Evolutionary conservation across 1,140 invertebrate genomes (phyloP).

Genomic region (Acromyrmex heyeri): DNA sequence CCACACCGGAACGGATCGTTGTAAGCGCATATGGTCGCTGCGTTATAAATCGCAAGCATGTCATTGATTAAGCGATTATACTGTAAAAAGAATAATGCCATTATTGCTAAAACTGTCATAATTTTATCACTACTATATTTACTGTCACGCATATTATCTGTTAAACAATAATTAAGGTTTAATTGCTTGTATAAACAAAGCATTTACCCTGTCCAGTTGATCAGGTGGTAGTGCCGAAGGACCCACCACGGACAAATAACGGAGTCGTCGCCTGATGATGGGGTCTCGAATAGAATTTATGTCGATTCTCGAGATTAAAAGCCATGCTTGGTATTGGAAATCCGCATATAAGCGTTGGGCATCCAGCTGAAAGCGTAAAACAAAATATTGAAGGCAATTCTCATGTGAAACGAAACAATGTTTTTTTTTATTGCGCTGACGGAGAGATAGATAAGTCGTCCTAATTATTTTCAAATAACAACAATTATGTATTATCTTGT

Average conservation of each 20-base stretch:
- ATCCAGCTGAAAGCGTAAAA: constrained; percentile 87
- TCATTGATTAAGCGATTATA: constrained; percentile 95
- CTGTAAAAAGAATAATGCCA: constrained; percentile 86
- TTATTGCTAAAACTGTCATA: background rate
- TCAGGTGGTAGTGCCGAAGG: constrained; percentile 94
- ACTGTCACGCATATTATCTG: background rate
- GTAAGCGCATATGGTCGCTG: constrained; percentile 94
- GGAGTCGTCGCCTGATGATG: constrained; percentile 91
- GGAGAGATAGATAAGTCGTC: background rate
- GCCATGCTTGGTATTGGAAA: constrained; percentile 92
- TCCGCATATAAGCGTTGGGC: constrained; percentile 93
- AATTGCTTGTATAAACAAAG: background rate
- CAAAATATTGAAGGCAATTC: background rate
- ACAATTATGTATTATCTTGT: background rate
- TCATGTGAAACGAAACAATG: background rate
- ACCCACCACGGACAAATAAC: constrained; percentile 93
- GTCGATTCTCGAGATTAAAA: constrained; percentile 90
- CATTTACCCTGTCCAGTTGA: constrained; percentile 92
- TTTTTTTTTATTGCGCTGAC: background rate
- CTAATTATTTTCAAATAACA: background rate
- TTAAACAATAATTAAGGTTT: background rate
- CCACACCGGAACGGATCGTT: constrained; percentile 94
- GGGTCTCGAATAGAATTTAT: constrained; percentile 90
- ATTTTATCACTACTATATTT: background rate
- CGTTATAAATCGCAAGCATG: constrained; percentile 95